These are phyloP conservation scores for Papilio gigon DNA, from an alignment of 2,888 invertebrate genomes.

Conservation along the genomic window DNA sequence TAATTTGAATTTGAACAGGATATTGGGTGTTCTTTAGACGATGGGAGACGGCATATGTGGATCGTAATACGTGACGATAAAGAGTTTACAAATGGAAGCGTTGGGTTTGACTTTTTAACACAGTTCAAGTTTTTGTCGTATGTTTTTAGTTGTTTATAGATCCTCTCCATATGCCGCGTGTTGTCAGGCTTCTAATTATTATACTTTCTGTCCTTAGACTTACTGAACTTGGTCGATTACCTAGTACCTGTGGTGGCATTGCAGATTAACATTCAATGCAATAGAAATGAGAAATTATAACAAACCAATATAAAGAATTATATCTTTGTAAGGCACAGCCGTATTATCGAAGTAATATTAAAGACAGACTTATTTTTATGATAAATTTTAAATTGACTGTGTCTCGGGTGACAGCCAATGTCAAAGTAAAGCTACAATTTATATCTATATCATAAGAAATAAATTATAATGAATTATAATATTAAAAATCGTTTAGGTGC, in stretches of 20 bases:
- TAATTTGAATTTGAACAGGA: conserved; percentile 67
- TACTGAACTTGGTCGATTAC: not conserved
- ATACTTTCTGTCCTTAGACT: not conserved
- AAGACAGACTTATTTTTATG: too few relatives aligned
- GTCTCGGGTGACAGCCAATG: too few relatives aligned
- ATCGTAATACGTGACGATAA: conserved; percentile 44
- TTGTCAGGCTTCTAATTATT: conserved; percentile 27
- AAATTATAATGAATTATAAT: not conserved
- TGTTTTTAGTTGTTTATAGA: conserved; percentile 18
- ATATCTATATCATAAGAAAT: not conserved
- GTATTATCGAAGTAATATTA: too few relatives aligned
- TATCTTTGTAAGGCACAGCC: too few relatives aligned
- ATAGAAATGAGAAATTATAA: too few relatives aligned
- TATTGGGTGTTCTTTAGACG: conserved; percentile 62
- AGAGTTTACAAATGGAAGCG: conserved; percentile 17
- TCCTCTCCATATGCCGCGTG: conserved; percentile 15
- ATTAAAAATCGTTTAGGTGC: conserved; percentile 34
- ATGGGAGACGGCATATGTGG: conserved; percentile 72
- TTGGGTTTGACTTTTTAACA: conserved; percentile 11
- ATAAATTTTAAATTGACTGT: too few relatives aligned
- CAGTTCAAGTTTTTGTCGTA: conserved; percentile 12
- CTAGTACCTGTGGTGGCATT: not conserved
- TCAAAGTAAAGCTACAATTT: not conserved
- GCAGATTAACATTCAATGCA: too few relatives aligned
- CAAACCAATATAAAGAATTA: too few relatives aligned